Percentiles rank a stretch among this genome's conserved stretches.
These are phyloP conservation scores for Eumaeus atala DNA, from an alignment of 1,140 invertebrate species.

Conservation along the genomic window DNA sequence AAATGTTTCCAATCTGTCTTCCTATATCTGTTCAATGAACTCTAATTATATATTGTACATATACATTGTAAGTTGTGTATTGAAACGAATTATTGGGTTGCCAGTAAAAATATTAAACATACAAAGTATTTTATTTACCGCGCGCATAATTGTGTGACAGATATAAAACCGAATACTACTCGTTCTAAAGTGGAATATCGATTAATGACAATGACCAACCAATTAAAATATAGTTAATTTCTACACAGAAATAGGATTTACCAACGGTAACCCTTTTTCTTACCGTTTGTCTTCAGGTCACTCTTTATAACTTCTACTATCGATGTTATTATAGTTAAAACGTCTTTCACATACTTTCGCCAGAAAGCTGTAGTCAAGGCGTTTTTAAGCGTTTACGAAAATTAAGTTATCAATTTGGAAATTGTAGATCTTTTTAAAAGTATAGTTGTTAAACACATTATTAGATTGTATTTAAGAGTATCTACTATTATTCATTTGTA, in stretches of 20 bases:
- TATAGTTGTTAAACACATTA: neutral
- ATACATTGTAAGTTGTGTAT: neutral
- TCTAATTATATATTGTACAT: conserved; percentile 1
- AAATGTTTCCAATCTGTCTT: neutral
- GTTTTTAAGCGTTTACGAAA: neutral
- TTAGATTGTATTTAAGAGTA: neutral
- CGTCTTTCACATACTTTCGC: too few species aligned
- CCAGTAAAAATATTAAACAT: conserved; percentile 2
- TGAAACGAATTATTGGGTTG: neutral
- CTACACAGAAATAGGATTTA: neutral
- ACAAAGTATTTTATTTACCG: conserved; percentile 7
- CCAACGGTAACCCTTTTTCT: neutral
- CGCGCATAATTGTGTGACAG: neutral
- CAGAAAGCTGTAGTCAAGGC: too few species aligned
- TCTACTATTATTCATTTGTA: neutral
- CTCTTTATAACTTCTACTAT: too few species aligned
- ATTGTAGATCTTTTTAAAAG: neutral
- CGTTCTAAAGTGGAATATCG: neutral
- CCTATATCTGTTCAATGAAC: neutral
- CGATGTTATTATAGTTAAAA: too few species aligned
- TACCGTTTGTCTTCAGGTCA: neutral
- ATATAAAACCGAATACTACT: too few species aligned
- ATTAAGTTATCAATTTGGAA: neutral
- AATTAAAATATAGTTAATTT: neutral
- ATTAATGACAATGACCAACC: neutral